These are phyloP conservation scores for Cataglyphis altisquamis DNA, from an alignment of 2,888 invertebrate genomes.

Conservation along the genomic window DNA sequence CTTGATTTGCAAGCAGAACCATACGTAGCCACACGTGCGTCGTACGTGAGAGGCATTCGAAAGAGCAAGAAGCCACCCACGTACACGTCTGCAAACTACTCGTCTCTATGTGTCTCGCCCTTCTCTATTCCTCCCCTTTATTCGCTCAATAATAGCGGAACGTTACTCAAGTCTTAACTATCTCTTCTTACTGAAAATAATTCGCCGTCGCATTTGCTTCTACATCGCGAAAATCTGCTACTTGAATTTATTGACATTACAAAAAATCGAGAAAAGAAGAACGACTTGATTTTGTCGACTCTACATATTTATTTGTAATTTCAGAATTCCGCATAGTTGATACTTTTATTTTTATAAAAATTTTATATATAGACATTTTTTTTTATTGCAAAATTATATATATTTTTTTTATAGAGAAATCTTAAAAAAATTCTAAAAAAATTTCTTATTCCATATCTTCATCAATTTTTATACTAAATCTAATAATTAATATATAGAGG, in stretches of 20 bases:
- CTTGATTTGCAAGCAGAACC: conserved; percentile 48
- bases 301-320: conserved; percentile 14
- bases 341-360: not conserved
- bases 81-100: not conserved
- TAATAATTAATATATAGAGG: conserved; percentile 25
- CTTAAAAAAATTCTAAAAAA: conserved; percentile 12
- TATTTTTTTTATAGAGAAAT: not conserved
- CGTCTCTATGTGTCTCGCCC: conserved; percentile 1
- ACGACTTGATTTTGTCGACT: not conserved
- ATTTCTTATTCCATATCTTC: conserved; percentile 3
- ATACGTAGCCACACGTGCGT: conserved; percentile 56
- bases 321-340: not conserved
- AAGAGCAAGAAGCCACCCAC: conserved; percentile 26
- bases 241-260: conserved; percentile 2
- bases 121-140: not conserved
- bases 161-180: conserved; percentile 34
- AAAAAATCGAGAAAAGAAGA: conserved; percentile 12
- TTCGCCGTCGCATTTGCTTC: conserved; percentile 13
- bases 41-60: conserved; percentile 60
- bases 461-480: conserved; percentile 25
- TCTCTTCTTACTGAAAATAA: conserved; percentile 27
- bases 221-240: conserved; percentile 6
- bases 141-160: conserved; percentile 21
- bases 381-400: not conserved
- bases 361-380: not conserved